Evolutionary conservation across 2,113 vertebrate genomes (phyloP).

Genomic region (Petroica traversi): DNA sequence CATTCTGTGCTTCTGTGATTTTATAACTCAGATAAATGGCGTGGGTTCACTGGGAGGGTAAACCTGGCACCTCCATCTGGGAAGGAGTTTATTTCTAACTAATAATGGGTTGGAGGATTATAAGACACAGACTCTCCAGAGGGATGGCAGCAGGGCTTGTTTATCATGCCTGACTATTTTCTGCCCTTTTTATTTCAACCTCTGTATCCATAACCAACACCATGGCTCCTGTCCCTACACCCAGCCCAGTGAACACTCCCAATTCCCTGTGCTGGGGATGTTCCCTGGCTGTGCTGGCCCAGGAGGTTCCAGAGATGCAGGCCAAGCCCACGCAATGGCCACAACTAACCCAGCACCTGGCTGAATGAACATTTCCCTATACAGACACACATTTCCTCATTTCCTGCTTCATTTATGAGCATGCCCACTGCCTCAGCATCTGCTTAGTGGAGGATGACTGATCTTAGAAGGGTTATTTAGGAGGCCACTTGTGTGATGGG

Average conservation of each 20-base stretch:
- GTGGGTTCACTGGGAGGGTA: neutral
- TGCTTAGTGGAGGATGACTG: neutral
- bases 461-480: neutral
- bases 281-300: neutral
- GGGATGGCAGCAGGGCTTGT: neutral
- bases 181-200: neutral
- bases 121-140: neutral
- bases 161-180: neutral
- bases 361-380: neutral
- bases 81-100: neutral
- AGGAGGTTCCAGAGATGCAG: neutral
- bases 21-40: accelerated
- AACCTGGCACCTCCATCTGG: neutral
- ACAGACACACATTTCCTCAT: neutral
- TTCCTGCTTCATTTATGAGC: neutral
- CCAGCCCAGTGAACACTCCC: neutral
- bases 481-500: neutral
- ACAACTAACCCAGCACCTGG: accelerated
- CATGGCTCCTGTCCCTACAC: neutral
- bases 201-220: neutral
- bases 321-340: neutral
- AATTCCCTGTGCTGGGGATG: accelerated
- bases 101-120: neutral
- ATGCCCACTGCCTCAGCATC: neutral
- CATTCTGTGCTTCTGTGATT: neutral